Base-by-base conservation (phyloP, 2,113 vertebrate species). In the Steatornis caripensis region DNA sequence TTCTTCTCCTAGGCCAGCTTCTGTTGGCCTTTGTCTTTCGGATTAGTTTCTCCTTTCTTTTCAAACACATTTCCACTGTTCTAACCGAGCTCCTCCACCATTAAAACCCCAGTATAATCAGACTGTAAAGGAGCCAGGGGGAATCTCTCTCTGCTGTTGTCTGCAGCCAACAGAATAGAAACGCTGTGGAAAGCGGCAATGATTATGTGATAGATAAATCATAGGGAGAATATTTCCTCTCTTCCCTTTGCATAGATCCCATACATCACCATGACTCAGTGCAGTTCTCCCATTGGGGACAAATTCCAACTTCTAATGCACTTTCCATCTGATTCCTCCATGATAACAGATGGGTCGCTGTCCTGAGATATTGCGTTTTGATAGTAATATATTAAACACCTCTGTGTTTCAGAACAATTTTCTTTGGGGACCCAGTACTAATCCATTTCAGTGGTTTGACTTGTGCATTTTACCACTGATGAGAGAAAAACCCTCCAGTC, bases 211-310 rank as follows among this genome's bases (percentile, higher is more conserved):
- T 26, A 91, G 74, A 93, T 94, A 96, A 97, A 96, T 96, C 94
- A 95, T 7, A 76, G 80, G 68, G 51, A 94, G 51, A 95, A 62
- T 80, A 88, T 77, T 90, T 93, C 91, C 69, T 94, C 91, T 91
- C 65, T 60, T 94, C 61, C 30, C 54, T 11, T 74, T 75, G 77
- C 94, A 36, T 76, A 83, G 10, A 95, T 82, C 82, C 85, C 87
- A 92, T 97, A 86, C 39, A 95, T 97, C 94, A 97, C 88, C 77
- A 22, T 96, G 96, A 97, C 95, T 97, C 97, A 97, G 74, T 30
- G 55, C 53, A 43, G 75, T 83, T 96, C 64, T 90, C 79, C 48
- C 60, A 93, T 66, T 64, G 72, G 94, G 95, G 80, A 96, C 27
- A 41, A 91, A 95, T 92, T 96, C 94, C 74, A 85, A 87, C 87